phyloP scores from a whole-genome alignment of 53 echinoderm and acorn worm species.

The Actinopyga echinites region DNA sequence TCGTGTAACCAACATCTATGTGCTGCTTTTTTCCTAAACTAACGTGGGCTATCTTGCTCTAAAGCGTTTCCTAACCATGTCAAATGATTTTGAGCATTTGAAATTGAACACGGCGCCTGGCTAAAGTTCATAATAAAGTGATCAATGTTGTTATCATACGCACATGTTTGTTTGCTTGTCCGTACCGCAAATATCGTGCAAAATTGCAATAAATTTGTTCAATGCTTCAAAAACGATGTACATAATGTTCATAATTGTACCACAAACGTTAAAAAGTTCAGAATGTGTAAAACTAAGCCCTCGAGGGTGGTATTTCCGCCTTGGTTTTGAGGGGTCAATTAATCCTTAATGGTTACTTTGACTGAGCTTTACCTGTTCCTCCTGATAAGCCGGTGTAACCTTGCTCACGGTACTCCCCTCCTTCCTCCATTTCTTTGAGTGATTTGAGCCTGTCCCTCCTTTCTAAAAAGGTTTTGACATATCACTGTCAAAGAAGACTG shows the following conservation, averaged over 20 bases:
- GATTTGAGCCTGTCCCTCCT: not conserved
- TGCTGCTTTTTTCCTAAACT: no score
- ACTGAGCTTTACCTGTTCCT: constrained; percentile 37
- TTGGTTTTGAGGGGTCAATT: constrained; percentile 30
- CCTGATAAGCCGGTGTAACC: constrained; percentile 44
- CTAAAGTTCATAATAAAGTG: constrained; percentile 36
- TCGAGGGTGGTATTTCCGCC: constrained; percentile 7
- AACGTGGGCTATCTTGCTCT: no score
- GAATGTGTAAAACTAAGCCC: not conserved
- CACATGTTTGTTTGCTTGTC: constrained; percentile 38
- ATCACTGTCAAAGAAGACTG: not conserved
- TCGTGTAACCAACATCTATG: no score
- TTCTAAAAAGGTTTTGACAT: not conserved
- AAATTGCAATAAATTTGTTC: not conserved
- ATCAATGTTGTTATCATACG: constrained; percentile 38
- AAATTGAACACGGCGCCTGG: constrained; percentile 30
- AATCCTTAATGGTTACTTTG: constrained; percentile 36
- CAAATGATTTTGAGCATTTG: not conserved
- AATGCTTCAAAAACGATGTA: not conserved
- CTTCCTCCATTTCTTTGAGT: constrained; percentile 16
- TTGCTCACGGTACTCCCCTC: constrained; percentile 24
- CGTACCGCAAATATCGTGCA: not conserved
- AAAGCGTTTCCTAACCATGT: no score
- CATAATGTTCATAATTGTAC: not conserved
- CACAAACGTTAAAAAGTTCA: no score